Evolutionary conservation across 2,888 invertebrate genomes (phyloP).

Genomic region (Pocota personata): DNA sequence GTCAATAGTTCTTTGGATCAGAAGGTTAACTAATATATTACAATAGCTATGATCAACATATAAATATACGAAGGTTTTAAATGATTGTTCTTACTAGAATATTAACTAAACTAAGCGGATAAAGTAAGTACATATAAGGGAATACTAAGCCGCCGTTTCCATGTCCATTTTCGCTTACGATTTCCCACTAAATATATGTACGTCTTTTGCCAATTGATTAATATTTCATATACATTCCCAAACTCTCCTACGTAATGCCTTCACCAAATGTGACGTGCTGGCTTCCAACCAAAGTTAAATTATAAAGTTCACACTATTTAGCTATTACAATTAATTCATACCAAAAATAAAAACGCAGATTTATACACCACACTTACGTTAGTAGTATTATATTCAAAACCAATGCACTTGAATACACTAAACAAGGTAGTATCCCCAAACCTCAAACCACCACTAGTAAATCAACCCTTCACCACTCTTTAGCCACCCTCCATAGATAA

Average conservation of each 20-base stretch:
- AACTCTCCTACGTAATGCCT: background rate
- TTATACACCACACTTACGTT: conserved; percentile 26
- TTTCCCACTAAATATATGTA: background rate
- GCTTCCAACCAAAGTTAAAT: conserved; percentile 32
- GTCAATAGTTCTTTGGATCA: too few relatives aligned
- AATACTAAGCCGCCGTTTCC: too few relatives aligned
- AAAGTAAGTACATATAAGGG: too few relatives aligned
- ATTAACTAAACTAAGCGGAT: too few relatives aligned
- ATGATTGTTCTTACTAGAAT: too few relatives aligned
- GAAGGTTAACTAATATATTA: too few relatives aligned
- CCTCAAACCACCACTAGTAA: conserved; percentile 34
- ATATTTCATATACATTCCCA: background rate
- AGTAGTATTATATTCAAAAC: background rate
- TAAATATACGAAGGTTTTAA: too few relatives aligned
- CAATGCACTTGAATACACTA: conserved; percentile 51
- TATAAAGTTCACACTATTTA: conserved; percentile 61
- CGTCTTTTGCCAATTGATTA: background rate
- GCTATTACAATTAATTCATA: conserved; percentile 48
- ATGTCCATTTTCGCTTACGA: too few relatives aligned
- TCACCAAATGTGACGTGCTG: conserved; percentile 23
- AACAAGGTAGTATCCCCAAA: conserved; percentile 24
- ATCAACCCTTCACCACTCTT: background rate
- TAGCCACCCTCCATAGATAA: background rate
- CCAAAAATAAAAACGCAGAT: conserved; percentile 48
- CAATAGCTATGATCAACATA: too few relatives aligned